phyloP scores from a whole-genome alignment of 1,140 invertebrate species.

The Drosophila truncata region DNA sequence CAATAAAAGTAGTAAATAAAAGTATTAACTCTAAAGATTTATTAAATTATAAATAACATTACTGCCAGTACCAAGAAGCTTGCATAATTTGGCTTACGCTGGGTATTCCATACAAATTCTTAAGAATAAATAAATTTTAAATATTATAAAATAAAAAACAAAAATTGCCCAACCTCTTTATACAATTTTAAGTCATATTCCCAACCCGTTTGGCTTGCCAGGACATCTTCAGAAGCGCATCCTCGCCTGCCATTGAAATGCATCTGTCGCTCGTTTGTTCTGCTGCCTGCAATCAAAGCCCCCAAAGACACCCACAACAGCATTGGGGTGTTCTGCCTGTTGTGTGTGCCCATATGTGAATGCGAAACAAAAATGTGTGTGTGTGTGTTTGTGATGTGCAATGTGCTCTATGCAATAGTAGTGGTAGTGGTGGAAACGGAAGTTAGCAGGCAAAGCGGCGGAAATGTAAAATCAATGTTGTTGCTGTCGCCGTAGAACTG shows the following conservation, averaged over 20 bases:
- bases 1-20: too few species aligned
- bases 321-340: constrained; percentile 12
- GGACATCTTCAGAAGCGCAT: constrained; percentile 22
- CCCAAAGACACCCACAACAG: constrained; percentile 16
- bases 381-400: constrained; percentile 33
- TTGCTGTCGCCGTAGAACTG: constrained; percentile 61
- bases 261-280: constrained; percentile 51
- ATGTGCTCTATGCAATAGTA: constrained; percentile 23
- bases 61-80: too few species aligned
- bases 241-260: constrained; percentile 13
- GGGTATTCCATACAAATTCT: too few species aligned
- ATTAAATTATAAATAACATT: too few species aligned
- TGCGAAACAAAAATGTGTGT: constrained; percentile 52
- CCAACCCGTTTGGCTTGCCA: neutral
- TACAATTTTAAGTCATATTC: neutral
- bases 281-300: constrained; percentile 43
- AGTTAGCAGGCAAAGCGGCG: constrained; percentile 73
- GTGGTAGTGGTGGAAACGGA: constrained; percentile 47
- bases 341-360: constrained; percentile 50
- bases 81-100: too few species aligned
- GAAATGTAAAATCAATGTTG: constrained; percentile 81
- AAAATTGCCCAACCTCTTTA: neutral
- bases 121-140: neutral
- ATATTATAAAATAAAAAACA: neutral
- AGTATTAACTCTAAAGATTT: too few species aligned